These are phyloP conservation scores for Epinephelus coioides DNA, from an alignment of 2,797 vertebrate species.

Conservation along the genomic window DNA sequence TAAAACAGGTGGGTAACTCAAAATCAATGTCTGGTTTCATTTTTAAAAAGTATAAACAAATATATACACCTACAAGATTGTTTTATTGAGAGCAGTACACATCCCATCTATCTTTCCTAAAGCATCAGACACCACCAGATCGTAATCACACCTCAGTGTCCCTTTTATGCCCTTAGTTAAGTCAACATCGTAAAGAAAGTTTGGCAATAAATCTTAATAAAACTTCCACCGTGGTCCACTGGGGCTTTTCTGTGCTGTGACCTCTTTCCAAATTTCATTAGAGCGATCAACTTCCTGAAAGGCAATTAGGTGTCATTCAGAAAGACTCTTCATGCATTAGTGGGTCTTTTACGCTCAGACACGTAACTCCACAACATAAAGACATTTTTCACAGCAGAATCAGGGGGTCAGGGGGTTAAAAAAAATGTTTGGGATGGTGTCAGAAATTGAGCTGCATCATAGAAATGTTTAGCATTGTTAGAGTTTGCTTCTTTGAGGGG, in stretches of 20 bases:
- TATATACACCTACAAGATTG: no score
- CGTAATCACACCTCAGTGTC: background rate
- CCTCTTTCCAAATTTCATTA: background rate
- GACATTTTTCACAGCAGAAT: background rate
- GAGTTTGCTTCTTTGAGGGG: no score
- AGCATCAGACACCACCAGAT: background rate
- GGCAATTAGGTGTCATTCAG: background rate
- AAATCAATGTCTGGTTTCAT: background rate
- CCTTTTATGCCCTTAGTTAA: background rate
- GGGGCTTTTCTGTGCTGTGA: background rate
- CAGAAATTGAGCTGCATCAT: no score
- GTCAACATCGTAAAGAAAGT: background rate
- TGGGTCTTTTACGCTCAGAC: background rate
- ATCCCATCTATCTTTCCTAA: background rate
- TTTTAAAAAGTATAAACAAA: background rate
- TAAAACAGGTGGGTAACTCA: constrained; percentile 43
- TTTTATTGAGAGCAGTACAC: no score
- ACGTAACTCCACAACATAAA: background rate
- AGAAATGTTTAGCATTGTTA: no score
- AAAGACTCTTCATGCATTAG: background rate
- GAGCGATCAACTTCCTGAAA: background rate
- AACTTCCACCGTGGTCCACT: background rate
- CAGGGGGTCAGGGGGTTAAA: background rate
- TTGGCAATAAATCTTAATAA: background rate
- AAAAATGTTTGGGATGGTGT: no score